Conservation (phyloP, 2,113 vertebrate genomes). For the Phoxinus phoxinus region DNA sequence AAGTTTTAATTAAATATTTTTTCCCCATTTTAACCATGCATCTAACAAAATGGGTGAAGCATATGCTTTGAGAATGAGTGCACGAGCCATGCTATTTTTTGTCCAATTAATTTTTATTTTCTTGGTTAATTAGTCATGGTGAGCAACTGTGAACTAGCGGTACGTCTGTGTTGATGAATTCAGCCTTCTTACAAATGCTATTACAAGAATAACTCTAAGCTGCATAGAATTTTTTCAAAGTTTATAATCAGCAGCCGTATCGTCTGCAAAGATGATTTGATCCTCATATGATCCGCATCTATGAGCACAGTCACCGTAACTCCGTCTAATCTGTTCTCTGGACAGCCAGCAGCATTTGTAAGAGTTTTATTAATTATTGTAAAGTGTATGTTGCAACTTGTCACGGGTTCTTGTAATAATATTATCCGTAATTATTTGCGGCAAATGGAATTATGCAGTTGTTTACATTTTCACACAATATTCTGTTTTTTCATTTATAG, state of each 20-base stretch:
- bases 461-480: constrained; percentile 5
- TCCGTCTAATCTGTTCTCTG: not conserved
- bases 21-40: not conserved
- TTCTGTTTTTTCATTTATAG: not conserved
- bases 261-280: not conserved
- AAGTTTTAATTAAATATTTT: not conserved
- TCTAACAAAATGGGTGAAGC: not conserved
- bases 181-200: not conserved
- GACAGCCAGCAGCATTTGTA: not conserved
- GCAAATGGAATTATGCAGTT: not conserved
- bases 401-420: not conserved
- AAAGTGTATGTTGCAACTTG: not conserved
- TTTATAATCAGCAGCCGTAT: not conserved
- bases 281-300: not conserved
- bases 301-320: not conserved
- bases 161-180: not conserved
- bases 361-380: not conserved
- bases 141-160: constrained; percentile 12
- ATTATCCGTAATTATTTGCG: not conserved
- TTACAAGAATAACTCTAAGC: constrained; percentile 11
- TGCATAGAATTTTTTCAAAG: not conserved
- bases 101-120: not conserved
- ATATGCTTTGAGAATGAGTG: constrained; percentile 7
- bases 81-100: not conserved
- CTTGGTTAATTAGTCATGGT: not conserved